Conservation (phyloP, 2,113 vertebrate genomes). For the Anser brachyrhynchus region DNA sequence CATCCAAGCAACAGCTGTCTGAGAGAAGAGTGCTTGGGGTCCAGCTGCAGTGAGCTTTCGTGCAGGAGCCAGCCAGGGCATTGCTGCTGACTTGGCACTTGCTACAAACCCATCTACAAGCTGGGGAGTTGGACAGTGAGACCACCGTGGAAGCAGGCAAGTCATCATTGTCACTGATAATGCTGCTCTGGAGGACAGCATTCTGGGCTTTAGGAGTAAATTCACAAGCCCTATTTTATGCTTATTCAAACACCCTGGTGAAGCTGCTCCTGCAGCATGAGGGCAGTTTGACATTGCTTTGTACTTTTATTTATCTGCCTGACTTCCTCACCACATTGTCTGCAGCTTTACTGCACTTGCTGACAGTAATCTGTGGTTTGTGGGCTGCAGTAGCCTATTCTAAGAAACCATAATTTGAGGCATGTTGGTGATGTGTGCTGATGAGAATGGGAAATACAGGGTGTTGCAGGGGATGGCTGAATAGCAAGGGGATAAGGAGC, state of each 20-base stretch:
- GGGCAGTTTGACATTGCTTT: background rate
- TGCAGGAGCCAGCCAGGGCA: background rate
- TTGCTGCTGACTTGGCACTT: background rate
- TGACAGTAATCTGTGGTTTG: background rate
- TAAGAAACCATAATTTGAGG: background rate
- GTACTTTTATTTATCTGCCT: background rate
- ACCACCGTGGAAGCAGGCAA: background rate
- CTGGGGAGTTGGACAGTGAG: accelerated
- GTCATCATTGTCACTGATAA: background rate
- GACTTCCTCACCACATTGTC: background rate
- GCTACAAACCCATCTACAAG: background rate
- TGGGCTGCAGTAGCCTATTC: background rate
- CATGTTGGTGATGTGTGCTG: background rate
- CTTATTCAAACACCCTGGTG: background rate
- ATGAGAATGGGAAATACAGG: background rate
- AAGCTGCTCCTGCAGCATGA: background rate
- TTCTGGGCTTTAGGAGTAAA: background rate
- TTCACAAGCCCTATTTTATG: background rate
- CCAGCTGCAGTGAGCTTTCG: background rate
- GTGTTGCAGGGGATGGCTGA: background rate
- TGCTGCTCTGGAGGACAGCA: background rate
- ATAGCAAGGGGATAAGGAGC: background rate
- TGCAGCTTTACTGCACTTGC: background rate
- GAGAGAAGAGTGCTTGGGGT: background rate
- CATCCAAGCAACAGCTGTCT: background rate